A percentile compares a stretch with the other conserved stretches of the same genome.
Evolutionary conservation across 2,888 invertebrate genomes (phyloP).

Genomic region (Oeneis ivallda): DNA sequence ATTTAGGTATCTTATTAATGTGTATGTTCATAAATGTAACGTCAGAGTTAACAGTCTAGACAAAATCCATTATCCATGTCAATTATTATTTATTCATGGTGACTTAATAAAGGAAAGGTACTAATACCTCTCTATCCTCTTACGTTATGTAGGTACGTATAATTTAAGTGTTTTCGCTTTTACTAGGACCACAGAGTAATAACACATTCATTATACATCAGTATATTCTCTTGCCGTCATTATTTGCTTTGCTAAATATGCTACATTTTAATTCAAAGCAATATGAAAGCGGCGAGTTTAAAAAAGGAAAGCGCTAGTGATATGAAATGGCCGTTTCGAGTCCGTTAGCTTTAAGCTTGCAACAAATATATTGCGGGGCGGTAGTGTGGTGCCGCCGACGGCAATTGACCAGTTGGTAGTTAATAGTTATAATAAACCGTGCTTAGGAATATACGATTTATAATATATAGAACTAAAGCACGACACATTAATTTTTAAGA

Average conservation of each 20-base stretch:
- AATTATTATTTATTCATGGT: too few species aligned
- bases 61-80: too few species aligned
- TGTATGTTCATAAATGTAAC: too few species aligned
- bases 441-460: too few species aligned
- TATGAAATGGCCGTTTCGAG: slow-evolving; percentile 4
- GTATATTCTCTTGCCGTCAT: slow-evolving; percentile 28
- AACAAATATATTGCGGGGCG: background rate
- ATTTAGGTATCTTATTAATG: too few species aligned
- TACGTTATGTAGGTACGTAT: too few species aligned
- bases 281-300: slow-evolving; percentile 26
- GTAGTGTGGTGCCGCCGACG: too few species aligned
- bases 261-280: slow-evolving; percentile 32
- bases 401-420: background rate
- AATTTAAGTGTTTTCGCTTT: background rate
- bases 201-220: slow-evolving; percentile 22
- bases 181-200: slow-evolving; percentile 9
- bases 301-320: slow-evolving; percentile 19
- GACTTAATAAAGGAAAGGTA: too few species aligned
- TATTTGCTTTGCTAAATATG: slow-evolving; percentile 37
- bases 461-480: too few species aligned
- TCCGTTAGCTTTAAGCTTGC: background rate
- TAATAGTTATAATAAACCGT: background rate
- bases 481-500: too few species aligned
- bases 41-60: too few species aligned
- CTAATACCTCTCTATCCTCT: too few species aligned